Percentiles rank a stretch among this genome's conserved stretches.
Conservation (phyloP, 2,797 vertebrate genomes). For the Arrhamphus sclerolepis region DNA sequence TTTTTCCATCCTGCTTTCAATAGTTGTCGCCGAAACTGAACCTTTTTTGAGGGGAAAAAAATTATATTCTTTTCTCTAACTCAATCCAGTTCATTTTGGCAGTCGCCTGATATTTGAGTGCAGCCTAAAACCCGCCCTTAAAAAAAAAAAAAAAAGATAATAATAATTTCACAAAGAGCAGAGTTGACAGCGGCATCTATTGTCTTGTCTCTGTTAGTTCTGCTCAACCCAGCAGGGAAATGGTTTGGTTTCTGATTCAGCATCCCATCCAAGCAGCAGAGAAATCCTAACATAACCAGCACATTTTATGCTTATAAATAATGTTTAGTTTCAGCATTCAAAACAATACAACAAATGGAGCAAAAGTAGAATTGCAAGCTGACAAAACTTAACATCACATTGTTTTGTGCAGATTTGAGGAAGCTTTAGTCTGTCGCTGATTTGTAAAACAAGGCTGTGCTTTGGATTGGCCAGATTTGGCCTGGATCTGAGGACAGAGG, state of each 20-base stretch:
- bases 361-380: conserved; percentile 25
- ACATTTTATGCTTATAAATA: conserved; percentile 33
- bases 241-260: conserved; percentile 44
- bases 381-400: conserved; percentile 23
- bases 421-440: conserved; percentile 42
- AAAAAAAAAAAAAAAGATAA: conserved; percentile 23
- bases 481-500: conserved; percentile 59
- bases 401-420: conserved; percentile 36
- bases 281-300: conserved; percentile 48
- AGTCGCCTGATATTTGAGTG: conserved; percentile 32
- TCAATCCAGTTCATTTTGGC: conserved; percentile 32
- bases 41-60: conserved; percentile 19
- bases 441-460: conserved; percentile 56
- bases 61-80: conserved; percentile 29
- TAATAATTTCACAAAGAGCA: conserved; percentile 51
- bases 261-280: conserved; percentile 42
- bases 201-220: conserved; percentile 59
- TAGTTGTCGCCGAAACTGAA: conserved; percentile 29
- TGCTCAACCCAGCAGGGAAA: conserved; percentile 40
- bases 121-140: conserved; percentile 14
- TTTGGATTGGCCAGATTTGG: conserved; percentile 48
- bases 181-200: conserved; percentile 47
- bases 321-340: conserved; percentile 37
- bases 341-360: conserved; percentile 40
- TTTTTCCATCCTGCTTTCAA: conserved; percentile 15